Evolutionary conservation across 2,797 vertebrate species (phyloP).

Genomic region (Gymnocypris eckloni): DNA sequence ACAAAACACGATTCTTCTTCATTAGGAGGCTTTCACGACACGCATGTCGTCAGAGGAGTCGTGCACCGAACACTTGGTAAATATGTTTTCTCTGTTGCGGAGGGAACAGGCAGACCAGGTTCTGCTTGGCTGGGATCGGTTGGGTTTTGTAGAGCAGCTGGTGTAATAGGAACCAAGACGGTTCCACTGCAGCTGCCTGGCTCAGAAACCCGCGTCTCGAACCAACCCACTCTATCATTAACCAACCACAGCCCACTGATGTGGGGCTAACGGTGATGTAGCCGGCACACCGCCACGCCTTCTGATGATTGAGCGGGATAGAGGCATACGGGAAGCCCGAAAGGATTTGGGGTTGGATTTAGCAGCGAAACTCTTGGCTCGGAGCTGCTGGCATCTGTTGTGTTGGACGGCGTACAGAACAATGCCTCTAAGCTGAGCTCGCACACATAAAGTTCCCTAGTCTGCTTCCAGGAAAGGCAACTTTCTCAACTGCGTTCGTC

Average conservation of each 20-base stretch:
- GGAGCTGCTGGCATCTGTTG: constrained; percentile 25
- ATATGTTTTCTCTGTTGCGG: constrained; percentile 54
- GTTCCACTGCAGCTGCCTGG: constrained; percentile 74
- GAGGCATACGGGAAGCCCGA: constrained; percentile 47
- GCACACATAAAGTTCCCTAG: background rate
- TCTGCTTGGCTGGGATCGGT: constrained; percentile 49
- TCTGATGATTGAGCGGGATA: constrained; percentile 57
- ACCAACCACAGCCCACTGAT: constrained; percentile 57
- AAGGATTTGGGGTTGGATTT: constrained; percentile 44
- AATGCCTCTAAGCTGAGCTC: constrained; percentile 24
- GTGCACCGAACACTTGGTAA: constrained; percentile 56
- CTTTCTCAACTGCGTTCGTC: background rate
- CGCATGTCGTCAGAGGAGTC: constrained; percentile 49
- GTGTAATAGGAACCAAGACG: constrained; percentile 37
- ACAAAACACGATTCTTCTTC: constrained; percentile 57
- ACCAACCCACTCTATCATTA: constrained; percentile 48
- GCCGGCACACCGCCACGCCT: constrained; percentile 44
- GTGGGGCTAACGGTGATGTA: constrained; percentile 53
- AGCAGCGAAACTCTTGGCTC: constrained; percentile 31
- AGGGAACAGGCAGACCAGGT: constrained; percentile 52
- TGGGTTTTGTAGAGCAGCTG: constrained; percentile 47
- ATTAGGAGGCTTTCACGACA: constrained; percentile 63
- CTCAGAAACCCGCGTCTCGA: constrained; percentile 24
- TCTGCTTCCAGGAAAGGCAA: constrained; percentile 27
- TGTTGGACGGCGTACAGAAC: constrained; percentile 29